Percentiles rank a stretch among this genome's conserved stretches.
Conservation (phyloP, 2,888 invertebrate genomes). For the Limnephilus rhombicus region DNA sequence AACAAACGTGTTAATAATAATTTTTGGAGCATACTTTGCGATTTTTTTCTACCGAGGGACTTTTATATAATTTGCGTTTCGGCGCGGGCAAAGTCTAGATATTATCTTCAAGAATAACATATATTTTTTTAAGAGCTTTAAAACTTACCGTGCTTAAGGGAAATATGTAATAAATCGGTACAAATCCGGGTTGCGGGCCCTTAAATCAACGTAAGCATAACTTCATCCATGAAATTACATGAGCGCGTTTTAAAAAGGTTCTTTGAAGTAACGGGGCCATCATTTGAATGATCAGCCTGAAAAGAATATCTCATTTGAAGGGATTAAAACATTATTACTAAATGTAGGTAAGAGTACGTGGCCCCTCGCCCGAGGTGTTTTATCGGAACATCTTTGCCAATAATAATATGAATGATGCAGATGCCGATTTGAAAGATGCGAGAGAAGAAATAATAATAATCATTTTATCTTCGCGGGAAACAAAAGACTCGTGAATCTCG, state of each 20-base stretch:
- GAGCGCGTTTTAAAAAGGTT: background rate
- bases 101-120: too few relatives aligned
- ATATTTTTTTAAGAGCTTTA: too few relatives aligned
- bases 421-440: conserved; percentile 16
- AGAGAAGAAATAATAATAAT: conserved; percentile 12
- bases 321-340: background rate
- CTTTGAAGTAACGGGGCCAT: background rate
- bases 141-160: too few relatives aligned
- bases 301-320: background rate
- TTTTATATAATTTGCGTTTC: too few relatives aligned
- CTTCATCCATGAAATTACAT: too few relatives aligned
- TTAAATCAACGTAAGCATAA: too few relatives aligned
- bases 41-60: too few relatives aligned
- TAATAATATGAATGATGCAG: background rate
- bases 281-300: background rate
- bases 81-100: too few relatives aligned
- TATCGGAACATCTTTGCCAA: background rate
- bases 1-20: too few relatives aligned
- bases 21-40: too few relatives aligned
- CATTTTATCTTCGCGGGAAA: background rate
- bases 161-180: too few relatives aligned
- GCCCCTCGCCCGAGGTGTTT: background rate
- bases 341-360: background rate
- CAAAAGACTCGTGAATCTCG: conserved; percentile 30
- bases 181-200: too few relatives aligned